phyloP scores from a whole-genome alignment of 2,797 vertebrate species.

The Nyctalus aviator region DNA sequence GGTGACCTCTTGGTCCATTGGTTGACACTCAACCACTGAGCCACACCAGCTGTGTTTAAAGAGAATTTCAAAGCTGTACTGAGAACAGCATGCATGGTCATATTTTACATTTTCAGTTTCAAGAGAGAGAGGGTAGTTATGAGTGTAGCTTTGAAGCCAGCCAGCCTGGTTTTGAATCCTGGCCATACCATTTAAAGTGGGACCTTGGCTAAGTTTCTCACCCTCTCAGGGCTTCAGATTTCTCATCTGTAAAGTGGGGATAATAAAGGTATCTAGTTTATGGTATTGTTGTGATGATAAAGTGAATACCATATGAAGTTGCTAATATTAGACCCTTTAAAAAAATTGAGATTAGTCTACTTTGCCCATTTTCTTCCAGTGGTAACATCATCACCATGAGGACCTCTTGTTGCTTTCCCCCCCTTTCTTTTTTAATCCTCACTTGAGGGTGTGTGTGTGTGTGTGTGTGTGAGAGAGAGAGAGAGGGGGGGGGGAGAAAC shows the following conservation, averaged over 20 bases:
- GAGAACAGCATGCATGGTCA: neutral
- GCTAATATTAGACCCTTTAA: neutral
- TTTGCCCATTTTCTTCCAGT: neutral
- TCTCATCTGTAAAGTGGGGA: neutral
- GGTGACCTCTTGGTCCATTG: too few relatives aligned
- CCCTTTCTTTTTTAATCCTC: too few relatives aligned
- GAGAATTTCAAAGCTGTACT: neutral
- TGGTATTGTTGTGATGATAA: neutral
- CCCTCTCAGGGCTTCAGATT: neutral
- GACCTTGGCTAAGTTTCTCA: neutral
- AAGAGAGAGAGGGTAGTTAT: neutral
- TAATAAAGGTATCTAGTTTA: neutral
- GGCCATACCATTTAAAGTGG: neutral
- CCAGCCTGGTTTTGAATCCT: neutral
- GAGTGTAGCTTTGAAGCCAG: neutral
- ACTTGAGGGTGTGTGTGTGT: too few relatives aligned
- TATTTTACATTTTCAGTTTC: neutral
- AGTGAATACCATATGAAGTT: neutral
- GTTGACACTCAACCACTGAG: too few relatives aligned
- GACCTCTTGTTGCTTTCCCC: accelerated
- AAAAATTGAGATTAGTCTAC: neutral
- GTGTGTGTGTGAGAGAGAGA: too few relatives aligned
- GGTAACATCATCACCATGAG: too few relatives aligned
- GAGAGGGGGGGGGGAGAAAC: too few relatives aligned
- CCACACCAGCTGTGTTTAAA: neutral